Evolutionary conservation across 1,140 invertebrate genomes (phyloP).

Genomic region (Pectinophora gossypiella): DNA sequence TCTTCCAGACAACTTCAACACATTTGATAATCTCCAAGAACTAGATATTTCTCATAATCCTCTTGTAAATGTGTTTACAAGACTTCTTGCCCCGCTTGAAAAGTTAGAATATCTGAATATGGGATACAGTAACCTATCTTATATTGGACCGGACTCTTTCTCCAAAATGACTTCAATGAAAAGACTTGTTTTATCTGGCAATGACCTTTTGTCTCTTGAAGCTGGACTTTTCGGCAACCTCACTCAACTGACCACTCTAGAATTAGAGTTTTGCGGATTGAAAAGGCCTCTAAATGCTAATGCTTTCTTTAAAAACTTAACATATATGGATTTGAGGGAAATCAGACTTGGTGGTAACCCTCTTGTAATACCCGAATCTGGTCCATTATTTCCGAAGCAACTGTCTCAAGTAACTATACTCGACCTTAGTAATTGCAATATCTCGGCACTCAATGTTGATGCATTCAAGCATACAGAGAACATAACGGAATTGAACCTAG

Average conservation of each 20-base stretch:
- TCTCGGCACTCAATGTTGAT: slow-evolving; percentile 77
- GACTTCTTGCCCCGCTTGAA: slow-evolving; percentile 79
- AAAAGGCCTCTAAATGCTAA: slow-evolving; percentile 78
- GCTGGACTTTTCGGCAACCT: slow-evolving; percentile 82
- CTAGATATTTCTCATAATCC: slow-evolving; percentile 83
- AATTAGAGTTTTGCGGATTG: slow-evolving; percentile 82
- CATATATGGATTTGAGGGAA: slow-evolving; percentile 80
- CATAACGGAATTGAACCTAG: slow-evolving; percentile 79
- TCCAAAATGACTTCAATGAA: slow-evolving; percentile 82
- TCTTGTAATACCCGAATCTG: slow-evolving; percentile 75
- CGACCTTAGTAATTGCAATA: slow-evolving; percentile 81
- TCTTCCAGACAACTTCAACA: slow-evolving; percentile 80
- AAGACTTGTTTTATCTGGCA: slow-evolving; percentile 81
- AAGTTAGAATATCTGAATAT: slow-evolving; percentile 83
- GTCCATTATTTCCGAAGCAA: slow-evolving; percentile 79
- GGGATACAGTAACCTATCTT: slow-evolving; percentile 82
- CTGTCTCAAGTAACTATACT: slow-evolving; percentile 79
- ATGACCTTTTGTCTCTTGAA: slow-evolving; percentile 80
- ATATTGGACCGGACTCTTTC: slow-evolving; percentile 81
- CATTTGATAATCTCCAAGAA: slow-evolving; percentile 79
- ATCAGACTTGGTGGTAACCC: slow-evolving; percentile 83
- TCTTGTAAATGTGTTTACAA: slow-evolving; percentile 81
- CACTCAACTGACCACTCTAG: slow-evolving; percentile 79
- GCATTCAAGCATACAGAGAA: slow-evolving; percentile 79
- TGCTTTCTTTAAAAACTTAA: slow-evolving; percentile 81